Evolutionary conservation across 2,113 vertebrate genomes (phyloP), one percentile per base, ranked within the genome.

Genomic region (Xyliphius kryptos): DNA sequence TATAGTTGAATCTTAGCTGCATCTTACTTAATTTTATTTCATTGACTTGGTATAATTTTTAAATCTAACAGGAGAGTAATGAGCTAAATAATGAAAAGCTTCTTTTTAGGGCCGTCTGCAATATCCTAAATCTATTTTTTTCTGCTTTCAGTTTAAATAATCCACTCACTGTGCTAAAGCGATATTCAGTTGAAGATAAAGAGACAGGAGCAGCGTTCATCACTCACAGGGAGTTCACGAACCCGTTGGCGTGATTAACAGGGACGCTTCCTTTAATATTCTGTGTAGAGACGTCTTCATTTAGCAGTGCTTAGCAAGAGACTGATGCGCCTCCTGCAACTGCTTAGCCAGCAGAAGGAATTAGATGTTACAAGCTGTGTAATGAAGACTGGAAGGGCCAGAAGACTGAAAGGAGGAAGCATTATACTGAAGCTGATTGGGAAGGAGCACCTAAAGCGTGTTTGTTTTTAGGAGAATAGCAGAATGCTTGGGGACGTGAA

Each of bases 261-360:
- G 43, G 12, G 56, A 40, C 46, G 56, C 32, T 47, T 49, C 17
- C 19, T 48, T 3, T 56, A 15, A 47, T 48, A 13, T 1, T 20
- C 6, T 10, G 5, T 1, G 10, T 47, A 40, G 19, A 26, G 46
- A 17, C 54, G 22, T 41, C 47, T 65, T 65, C 26, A 48, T 65
- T 65, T 65, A 65, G 40, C 43, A 15, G 63, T 36, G 20, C 53
- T 49, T 16, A 52, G 43, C 17, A n/a, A 49, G 49, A 16, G 32
- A 65, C 16, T 1, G 32, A 50, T 17, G 36, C 2, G 6, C 15
- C 63, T 47, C 19, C 3, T 2, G 4, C 8, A 36, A 20, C 14
- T 66, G 63, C 46, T 66, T 51, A 57, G 63, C 36, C 44, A 66
- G 63, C 32, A 57, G 32, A 41, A 57, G 32, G 17, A 57, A 57